Conservation (phyloP, 1,140 invertebrate species). For the Battus philenor region DNA sequence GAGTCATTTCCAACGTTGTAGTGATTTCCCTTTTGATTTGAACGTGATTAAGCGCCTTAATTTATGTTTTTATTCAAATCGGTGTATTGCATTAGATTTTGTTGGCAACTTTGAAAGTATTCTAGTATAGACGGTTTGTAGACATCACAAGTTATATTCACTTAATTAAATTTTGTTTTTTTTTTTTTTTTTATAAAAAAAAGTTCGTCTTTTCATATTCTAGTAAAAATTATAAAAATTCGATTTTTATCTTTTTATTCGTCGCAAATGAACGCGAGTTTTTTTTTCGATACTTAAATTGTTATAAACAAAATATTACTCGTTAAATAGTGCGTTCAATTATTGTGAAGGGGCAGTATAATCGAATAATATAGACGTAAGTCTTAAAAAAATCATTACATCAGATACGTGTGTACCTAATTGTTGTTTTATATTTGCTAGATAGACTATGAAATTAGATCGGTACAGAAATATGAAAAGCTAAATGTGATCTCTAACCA, state of each 20-base stretch:
- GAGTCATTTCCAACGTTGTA: too few relatives aligned
- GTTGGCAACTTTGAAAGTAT: too few relatives aligned
- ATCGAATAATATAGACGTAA: slow-evolving; percentile 60
- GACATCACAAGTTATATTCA: slow-evolving; percentile 61
- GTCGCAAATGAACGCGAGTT: too few relatives aligned
- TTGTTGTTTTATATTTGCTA: slow-evolving; percentile 75
- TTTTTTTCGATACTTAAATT: slow-evolving; percentile 54
- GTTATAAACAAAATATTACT: slow-evolving; percentile 65
- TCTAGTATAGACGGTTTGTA: slow-evolving; percentile 59
- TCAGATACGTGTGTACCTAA: slow-evolving; percentile 70
- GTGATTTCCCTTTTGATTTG: too few relatives aligned
- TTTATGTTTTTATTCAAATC: too few relatives aligned
- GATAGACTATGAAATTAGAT: slow-evolving; percentile 75
- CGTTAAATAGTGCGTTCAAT: slow-evolving; percentile 61
- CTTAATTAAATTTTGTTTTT: slow-evolving; percentile 41
- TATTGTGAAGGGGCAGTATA: slow-evolving; percentile 64
- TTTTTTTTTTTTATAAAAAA: slow-evolving; percentile 36
- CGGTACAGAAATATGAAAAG: slow-evolving; percentile 58
- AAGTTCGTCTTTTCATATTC: slow-evolving; percentile 66
- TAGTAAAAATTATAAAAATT: slow-evolving; percentile 55
- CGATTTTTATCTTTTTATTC: slow-evolving; percentile 44
- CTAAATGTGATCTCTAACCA: slow-evolving; percentile 51
- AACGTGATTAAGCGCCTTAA: too few relatives aligned
- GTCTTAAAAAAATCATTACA: slow-evolving; percentile 47
- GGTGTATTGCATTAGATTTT: too few relatives aligned